Percentiles rank a stretch among this genome's conserved stretches.
phyloP scores from a whole-genome alignment of 1,140 invertebrate species.

The Acyrthosiphon pisum region DNA sequence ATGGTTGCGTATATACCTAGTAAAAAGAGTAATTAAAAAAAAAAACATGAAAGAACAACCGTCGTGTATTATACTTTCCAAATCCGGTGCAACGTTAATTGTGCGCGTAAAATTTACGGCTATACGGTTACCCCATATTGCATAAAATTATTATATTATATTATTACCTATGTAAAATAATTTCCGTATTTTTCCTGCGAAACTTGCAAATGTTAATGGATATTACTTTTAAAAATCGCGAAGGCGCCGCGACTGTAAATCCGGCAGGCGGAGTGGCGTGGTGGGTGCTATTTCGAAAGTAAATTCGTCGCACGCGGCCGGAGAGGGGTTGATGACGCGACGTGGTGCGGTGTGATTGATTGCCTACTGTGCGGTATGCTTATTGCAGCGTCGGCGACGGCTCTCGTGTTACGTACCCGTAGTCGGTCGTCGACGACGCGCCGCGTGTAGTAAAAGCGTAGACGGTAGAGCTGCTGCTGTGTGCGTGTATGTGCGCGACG shows the following conservation, averaged over 20 bases:
- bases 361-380: constrained; percentile 36
- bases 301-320: not conserved
- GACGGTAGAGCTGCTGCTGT: not conserved
- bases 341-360: constrained; percentile 22
- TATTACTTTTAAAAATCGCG: not conserved
- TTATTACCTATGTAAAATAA: no score
- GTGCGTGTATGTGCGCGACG: not conserved
- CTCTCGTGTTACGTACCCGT: not conserved
- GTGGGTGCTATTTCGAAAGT: not conserved
- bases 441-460: not conserved
- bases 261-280: no score
- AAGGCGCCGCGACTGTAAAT: not conserved
- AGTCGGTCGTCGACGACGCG: not conserved
- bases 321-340: not conserved
- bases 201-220: not conserved
- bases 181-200: not conserved
- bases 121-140: not conserved
- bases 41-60: not conserved
- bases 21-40: not conserved
- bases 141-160: not conserved
- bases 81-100: not conserved
- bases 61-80: not conserved
- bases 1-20: not conserved
- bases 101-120: not conserved
- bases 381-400: not conserved